Evolutionary conservation across 2,113 vertebrate genomes (phyloP).

Genomic region (Chrysemys picta): DNA sequence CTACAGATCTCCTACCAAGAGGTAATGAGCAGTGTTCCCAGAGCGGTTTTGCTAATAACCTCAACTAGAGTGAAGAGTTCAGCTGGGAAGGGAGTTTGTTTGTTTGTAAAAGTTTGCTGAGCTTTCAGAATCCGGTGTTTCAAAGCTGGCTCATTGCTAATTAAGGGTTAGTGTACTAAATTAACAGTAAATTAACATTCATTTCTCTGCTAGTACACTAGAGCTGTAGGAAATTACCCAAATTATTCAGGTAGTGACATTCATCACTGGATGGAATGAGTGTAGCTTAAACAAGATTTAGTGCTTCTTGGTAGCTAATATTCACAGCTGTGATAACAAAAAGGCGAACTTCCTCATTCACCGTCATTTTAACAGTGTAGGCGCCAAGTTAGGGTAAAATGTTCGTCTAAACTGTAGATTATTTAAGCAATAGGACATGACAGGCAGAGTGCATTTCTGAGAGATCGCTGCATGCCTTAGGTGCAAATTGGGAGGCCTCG

Average conservation of each 20-base stretch:
- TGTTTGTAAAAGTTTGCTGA: slow-evolving; percentile 69
- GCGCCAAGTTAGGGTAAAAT: slow-evolving; percentile 10
- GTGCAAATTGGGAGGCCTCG: slow-evolving; percentile 24
- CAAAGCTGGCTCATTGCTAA: slow-evolving; percentile 68
- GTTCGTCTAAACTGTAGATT: slow-evolving; percentile 59
- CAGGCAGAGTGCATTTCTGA: not conserved
- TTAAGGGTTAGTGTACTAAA: slow-evolving; percentile 78
- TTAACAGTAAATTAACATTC: slow-evolving; percentile 80
- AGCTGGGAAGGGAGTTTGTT: slow-evolving; percentile 42
- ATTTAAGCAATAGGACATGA: slow-evolving; percentile 14
- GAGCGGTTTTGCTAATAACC: slow-evolving; percentile 62
- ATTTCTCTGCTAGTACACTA: slow-evolving; percentile 74
- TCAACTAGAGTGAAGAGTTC: slow-evolving; percentile 64
- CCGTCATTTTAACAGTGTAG: slow-evolving; percentile 27
- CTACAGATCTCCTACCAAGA: slow-evolving; percentile 58
- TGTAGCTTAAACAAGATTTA: slow-evolving; percentile 73
- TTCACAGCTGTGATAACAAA: slow-evolving; percentile 41
- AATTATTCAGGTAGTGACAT: slow-evolving; percentile 79
- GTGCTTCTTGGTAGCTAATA: slow-evolving; percentile 50
- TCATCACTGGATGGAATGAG: slow-evolving; percentile 70
- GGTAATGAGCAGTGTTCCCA: slow-evolving; percentile 62
- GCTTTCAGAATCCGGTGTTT: slow-evolving; percentile 75
- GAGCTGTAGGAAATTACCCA: slow-evolving; percentile 76
- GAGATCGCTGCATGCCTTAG: slow-evolving; percentile 6
- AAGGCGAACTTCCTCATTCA: slow-evolving; percentile 37